Evolutionary conservation across 1,140 invertebrate species (phyloP).

Genomic region (Cataglyphis hispanica): DNA sequence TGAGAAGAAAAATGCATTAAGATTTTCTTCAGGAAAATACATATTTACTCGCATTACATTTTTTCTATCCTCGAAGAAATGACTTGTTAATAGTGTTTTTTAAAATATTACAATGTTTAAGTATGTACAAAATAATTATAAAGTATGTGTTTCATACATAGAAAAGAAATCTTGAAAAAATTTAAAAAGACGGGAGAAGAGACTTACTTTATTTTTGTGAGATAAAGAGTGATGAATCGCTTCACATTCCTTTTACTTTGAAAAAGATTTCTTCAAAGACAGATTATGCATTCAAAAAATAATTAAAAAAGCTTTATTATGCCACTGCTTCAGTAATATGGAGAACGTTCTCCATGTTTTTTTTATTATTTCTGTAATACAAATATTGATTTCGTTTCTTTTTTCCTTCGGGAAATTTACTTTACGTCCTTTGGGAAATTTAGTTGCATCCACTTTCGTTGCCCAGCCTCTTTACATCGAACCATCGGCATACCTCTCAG

Average conservation of each 20-base stretch:
- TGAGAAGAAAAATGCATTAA: neutral
- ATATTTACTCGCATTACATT: neutral
- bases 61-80: neutral
- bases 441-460: conserved; percentile 36
- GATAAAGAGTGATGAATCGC: neutral
- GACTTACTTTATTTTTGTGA: neutral
- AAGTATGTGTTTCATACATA: neutral
- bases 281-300: neutral
- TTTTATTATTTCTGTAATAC: neutral
- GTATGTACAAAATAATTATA: neutral
- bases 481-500: conserved; percentile 44
- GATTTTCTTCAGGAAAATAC: conserved; percentile 1
- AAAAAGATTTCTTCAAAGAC: neutral
- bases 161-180: neutral
- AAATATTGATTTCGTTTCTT: neutral
- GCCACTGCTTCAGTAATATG: neutral
- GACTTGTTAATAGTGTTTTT: neutral
- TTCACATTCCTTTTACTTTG: neutral
- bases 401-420: conserved; percentile 34
- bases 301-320: neutral
- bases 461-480: conserved; percentile 27
- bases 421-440: conserved; percentile 38
- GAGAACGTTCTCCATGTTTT: neutral
- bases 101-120: conserved; percentile 17
- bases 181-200: neutral